Conservation (phyloP, 1,140 invertebrate species). For the Heliconius hermathena region DNA sequence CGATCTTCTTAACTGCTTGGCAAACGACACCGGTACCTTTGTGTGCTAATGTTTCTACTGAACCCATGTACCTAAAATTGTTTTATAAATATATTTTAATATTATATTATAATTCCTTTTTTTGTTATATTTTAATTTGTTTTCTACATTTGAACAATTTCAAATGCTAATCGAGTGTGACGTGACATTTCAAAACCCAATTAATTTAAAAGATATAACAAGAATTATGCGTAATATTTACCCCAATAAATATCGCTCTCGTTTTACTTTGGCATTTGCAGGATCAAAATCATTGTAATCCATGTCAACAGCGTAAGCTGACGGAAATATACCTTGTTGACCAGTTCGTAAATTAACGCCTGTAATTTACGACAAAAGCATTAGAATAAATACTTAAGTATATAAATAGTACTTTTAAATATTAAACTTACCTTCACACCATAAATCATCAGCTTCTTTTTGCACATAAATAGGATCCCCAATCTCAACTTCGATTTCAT, state of each 20-base stretch:
- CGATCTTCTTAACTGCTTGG: slow-evolving; percentile 92
- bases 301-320: slow-evolving; percentile 97
- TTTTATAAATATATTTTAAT: background rate
- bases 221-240: slow-evolving; percentile 41
- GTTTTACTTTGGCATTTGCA: slow-evolving; percentile 90
- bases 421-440: slow-evolving; percentile 92
- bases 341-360: slow-evolving; percentile 96
- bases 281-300: slow-evolving; percentile 97
- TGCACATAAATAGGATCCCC: slow-evolving; percentile 98
- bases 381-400: too few relatives aligned
- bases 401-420: background rate
- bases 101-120: too few relatives aligned
- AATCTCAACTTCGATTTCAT: slow-evolving; percentile 98
- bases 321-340: slow-evolving; percentile 96
- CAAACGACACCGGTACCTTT: slow-evolving; percentile 95
- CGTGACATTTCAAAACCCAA: background rate
- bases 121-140: too few relatives aligned
- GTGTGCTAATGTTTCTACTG: slow-evolving; percentile 96
- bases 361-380: slow-evolving; percentile 58
- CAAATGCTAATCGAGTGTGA: too few relatives aligned
- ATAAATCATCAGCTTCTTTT: slow-evolving; percentile 97
- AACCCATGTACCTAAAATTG: slow-evolving; percentile 90
- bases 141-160: too few relatives aligned
- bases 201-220: background rate
- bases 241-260: slow-evolving; percentile 94